Base-by-base conservation (phyloP, 2,888 invertebrate genomes). In the Cistogaster globosa region DNA sequence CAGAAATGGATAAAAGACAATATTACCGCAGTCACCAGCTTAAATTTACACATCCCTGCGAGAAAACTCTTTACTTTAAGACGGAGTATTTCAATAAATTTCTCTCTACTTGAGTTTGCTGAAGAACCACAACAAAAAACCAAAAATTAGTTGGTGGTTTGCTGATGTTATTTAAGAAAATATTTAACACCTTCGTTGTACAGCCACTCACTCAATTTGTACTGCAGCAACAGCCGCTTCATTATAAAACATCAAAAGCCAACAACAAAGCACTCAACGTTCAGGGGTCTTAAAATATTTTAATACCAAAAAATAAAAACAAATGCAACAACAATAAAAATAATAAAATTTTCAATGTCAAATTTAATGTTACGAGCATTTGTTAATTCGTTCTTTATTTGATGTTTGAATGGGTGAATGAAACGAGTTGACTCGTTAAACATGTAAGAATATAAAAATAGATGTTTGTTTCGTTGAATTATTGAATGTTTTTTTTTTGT, bases 301-400 rank as follows among this genome's bases (percentile, higher is more conserved):
- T 53, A 6, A 45, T 55, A 63, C 55, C 32, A 32, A 78, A 71
- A 42, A 6, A 26, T 45, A 18, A 9, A 48, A 32, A 32, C 2
- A 5, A 14, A 26, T 68, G 18, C 45, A 63, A 57, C n/a, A 60
- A 11, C 8, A 63, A 42, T 5, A 58, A 58, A 14, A 53, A 60
- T 16, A 67, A 60, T 6, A 72, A 55, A 57, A 5, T 60, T 78
- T 84, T 84, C 83, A 84, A 84, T 84, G 83, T 84, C 83, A 79
- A 51, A 74, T 58, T 65, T 22, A 69, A 68, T 69, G 63, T 55
- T 42, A 55, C 55, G 55, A 65, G 8, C 20, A 36, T 55, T 57
- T 75, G 48, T 72, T 60, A 38, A 38, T 45, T 67, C n/a, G n/a
- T 80, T 57, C 4, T 22, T 51, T 58, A n/a, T 67, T 48, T 48